Evolutionary conservation across 2,888 invertebrate genomes (phyloP).

Genomic region (Zaprionus obscuricornis): DNA sequence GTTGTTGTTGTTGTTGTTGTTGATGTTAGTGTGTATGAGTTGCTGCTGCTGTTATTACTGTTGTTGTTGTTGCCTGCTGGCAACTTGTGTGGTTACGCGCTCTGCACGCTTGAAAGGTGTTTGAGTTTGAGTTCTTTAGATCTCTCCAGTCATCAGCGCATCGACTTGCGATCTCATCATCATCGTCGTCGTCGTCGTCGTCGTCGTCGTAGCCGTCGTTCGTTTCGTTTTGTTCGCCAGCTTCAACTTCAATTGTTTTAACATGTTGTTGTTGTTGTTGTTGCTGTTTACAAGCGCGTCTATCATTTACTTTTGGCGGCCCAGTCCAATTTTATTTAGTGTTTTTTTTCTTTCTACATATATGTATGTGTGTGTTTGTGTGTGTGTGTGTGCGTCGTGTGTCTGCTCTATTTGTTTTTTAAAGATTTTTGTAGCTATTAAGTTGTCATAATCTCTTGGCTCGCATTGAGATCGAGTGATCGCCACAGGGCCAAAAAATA

Average conservation of each 20-base stretch:
- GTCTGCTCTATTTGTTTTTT: constrained; percentile 69
- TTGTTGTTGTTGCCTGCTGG: constrained; percentile 50
- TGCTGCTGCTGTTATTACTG: constrained; percentile 24
- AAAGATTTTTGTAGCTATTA: constrained; percentile 67
- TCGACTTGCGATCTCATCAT: constrained; percentile 68
- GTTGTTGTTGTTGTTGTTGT: constrained; percentile 27
- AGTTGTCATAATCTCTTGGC: constrained; percentile 70
- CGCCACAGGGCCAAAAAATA: constrained; percentile 42
- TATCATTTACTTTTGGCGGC: constrained; percentile 68
- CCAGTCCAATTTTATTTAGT: constrained; percentile 27
- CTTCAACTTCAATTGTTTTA: constrained; percentile 72
- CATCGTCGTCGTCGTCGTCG: constrained; percentile 20
- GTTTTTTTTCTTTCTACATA: constrained; percentile 30
- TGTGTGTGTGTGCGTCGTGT: constrained; percentile 23
- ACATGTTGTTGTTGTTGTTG: constrained; percentile 27
- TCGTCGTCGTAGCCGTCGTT: constrained; percentile 41
- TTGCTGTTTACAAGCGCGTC: constrained; percentile 65
- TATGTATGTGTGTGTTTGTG: constrained; percentile 22
- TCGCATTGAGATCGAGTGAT: constrained; percentile 60
- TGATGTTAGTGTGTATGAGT: constrained; percentile 21
- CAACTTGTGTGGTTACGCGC: constrained; percentile 74
- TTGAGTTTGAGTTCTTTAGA: constrained; percentile 77
- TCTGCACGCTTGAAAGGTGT: constrained; percentile 73
- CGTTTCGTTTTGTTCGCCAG: constrained; percentile 5
- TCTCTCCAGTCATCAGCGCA: constrained; percentile 73